Evolutionary conservation across 2,797 vertebrate species (phyloP).

Genomic region (Huso huso): DNA sequence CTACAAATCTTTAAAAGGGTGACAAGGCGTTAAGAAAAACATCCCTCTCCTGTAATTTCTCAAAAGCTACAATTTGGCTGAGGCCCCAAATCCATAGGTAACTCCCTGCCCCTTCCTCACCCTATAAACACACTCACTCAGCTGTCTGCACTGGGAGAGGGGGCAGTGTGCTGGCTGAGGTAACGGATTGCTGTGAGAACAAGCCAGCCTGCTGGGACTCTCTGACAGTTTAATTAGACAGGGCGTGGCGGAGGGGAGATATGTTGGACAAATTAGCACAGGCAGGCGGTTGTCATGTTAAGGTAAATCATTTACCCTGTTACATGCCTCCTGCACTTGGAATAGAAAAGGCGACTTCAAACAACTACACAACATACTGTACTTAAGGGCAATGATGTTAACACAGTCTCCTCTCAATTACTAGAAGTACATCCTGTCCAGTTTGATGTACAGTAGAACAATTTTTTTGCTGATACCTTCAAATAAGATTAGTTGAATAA

Average conservation of each 20-base stretch:
- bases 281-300: background rate
- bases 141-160: background rate
- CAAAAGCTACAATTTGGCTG: slow-evolving; percentile 1
- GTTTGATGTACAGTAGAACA: too few relatives aligned
- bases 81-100: background rate
- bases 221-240: slow-evolving; percentile 10
- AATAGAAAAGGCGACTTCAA: background rate
- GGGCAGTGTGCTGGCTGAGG: background rate
- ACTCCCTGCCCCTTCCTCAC: background rate
- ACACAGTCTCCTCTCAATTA: too few relatives aligned
- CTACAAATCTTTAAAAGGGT: background rate
- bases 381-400: too few relatives aligned
- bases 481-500: too few relatives aligned
- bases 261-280: slow-evolving; percentile 10
- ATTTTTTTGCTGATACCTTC: too few relatives aligned
- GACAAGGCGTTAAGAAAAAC: background rate
- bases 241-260: background rate
- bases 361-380: background rate
- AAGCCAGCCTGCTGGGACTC: background rate
- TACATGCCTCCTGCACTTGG: background rate
- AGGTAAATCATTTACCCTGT: background rate
- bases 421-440: too few relatives aligned
- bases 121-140: background rate
- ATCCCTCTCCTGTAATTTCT: background rate
- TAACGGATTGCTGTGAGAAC: background rate